phyloP scores from a whole-genome alignment of 2,797 vertebrate species.

The Anguilla anguilla region DNA sequence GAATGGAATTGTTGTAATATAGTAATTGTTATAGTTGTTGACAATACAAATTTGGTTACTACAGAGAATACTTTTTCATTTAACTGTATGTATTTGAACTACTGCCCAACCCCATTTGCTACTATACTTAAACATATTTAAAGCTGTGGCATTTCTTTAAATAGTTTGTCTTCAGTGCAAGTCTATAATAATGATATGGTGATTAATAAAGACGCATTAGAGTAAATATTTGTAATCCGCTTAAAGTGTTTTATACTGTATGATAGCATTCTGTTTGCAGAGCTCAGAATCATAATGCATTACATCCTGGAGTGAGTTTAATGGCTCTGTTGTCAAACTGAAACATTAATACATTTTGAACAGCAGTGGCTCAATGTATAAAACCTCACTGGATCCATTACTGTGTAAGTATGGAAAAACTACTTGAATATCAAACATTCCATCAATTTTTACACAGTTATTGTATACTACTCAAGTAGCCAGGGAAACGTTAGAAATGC shows the following conservation, averaged over 20 bases:
- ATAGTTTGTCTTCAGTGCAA: too few species aligned
- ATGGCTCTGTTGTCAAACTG: neutral
- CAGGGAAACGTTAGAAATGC: neutral
- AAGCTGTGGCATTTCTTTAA: neutral
- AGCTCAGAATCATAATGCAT: neutral
- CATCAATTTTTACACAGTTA: neutral
- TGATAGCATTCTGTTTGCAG: neutral
- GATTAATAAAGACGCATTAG: too few species aligned
- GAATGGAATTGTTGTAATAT: too few species aligned
- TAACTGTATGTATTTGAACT: too few species aligned
- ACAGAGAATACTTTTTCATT: too few species aligned
- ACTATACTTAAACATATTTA: neutral
- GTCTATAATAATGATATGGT: too few species aligned
- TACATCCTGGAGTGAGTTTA: neutral
- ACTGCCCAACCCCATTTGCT: neutral
- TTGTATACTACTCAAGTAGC: neutral
- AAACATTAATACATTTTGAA: neutral
- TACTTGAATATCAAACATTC: neutral
- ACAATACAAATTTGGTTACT: too few species aligned
- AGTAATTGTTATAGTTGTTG: too few species aligned
- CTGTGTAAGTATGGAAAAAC: neutral
- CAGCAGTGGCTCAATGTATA: neutral
- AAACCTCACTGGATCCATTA: neutral
- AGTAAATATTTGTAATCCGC: too few species aligned
- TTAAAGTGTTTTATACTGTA: neutral